phyloP scores from a whole-genome alignment of 2,113 vertebrate species.

The Myrmecophaga tridactyla region DNA sequence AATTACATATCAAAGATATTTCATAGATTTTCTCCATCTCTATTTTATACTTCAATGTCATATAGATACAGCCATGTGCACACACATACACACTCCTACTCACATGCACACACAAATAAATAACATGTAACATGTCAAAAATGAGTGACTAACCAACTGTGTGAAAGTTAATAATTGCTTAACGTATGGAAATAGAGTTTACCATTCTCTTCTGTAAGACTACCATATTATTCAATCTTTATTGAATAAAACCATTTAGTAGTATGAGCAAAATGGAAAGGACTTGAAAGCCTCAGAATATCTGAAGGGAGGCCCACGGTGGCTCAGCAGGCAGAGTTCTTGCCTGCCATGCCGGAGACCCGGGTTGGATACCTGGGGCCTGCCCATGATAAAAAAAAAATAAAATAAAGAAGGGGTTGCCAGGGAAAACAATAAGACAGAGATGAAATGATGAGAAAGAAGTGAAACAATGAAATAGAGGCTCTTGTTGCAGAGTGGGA shows the following conservation, averaged over 20 bases:
- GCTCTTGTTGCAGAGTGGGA: not conserved
- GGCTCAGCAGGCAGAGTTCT: no score
- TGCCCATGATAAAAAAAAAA: no score
- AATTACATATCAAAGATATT: not conserved
- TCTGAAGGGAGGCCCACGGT: not conserved
- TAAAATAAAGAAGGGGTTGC: fast-evolving
- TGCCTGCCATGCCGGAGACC: no score
- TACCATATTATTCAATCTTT: not conserved
- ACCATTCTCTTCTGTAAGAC: not conserved
- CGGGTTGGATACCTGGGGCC: no score
- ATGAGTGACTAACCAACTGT: not conserved
- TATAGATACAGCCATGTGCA: not conserved
- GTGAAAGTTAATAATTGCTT: not conserved
- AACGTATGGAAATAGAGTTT: not conserved
- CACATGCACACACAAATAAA: not conserved
- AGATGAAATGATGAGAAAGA: not conserved
- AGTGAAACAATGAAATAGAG: not conserved
- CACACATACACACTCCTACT: fast-evolving
- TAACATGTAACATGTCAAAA: not conserved
- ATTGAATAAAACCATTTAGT: not conserved
- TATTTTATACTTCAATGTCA: not conserved
- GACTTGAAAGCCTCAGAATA: not conserved
- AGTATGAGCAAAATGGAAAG: not conserved
- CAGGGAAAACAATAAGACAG: not conserved
- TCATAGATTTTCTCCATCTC: not conserved